Evolutionary conservation across 2,888 invertebrate genomes (phyloP), one percentile per base, ranked within the genome.

Genomic region (Mactromeris polynyma): DNA sequence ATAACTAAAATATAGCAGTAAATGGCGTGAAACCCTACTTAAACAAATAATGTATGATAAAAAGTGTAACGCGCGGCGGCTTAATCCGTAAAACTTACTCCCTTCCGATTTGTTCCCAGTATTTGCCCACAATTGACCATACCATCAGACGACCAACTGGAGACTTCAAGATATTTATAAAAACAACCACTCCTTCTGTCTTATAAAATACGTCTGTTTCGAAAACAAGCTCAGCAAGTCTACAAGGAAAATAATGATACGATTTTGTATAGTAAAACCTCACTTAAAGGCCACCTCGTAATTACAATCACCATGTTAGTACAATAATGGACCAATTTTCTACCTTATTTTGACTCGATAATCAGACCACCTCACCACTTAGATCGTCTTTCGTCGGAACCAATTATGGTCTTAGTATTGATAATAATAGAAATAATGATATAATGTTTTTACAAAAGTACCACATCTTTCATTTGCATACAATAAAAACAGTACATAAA

Each of bases 91-190:
- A 26, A 54, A 88, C 92, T 89, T 86, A 93, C 93, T 77, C 77
- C 42, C 90, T 98, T 91, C 98, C 97, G 42, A 99, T 97, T 95
- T 98, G 98, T 95, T 98, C 98, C 94, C 94, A 95, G 83, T 94
- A 91, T 21, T 90, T 92, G 17, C 90, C 82, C 14, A 95, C 26
- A 77, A 94, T 93, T 54, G 92, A 83, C 94, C 94, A 95, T 21
- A 92, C 91, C 78, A 95, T 42, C 11, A 90, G 79, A 42, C 93
- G 88, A 17, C 95, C 95, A 21, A 92, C 81, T 9, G 93, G 93
- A 36, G 93, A 94, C 26, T 87, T 46, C 0, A 94, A 87, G 4
- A 95, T 87, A 51, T 90, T 82, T 0, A 36, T 73, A 9, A 95
- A 80, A 2, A 90, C 90, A 6, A 86, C 84, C 19, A 92, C 83